Percentiles rank a stretch among this genome's conserved stretches.
Conservation (phyloP, 2,113 vertebrate genomes). For the Hepsetus odoe region DNA sequence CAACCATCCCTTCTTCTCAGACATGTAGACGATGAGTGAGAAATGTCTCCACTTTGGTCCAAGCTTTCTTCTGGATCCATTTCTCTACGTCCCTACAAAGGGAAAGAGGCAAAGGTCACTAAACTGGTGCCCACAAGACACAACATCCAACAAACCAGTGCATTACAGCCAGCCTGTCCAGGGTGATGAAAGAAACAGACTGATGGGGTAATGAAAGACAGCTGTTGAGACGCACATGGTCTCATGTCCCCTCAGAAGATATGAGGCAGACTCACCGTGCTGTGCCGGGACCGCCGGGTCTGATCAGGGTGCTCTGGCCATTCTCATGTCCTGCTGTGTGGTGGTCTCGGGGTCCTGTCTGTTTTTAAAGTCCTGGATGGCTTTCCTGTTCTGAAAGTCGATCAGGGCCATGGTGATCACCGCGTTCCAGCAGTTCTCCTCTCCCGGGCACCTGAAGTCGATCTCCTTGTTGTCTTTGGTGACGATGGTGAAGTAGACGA, state of each 20-base stretch:
- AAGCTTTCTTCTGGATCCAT: conserved; percentile 64
- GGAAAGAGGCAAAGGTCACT: background rate
- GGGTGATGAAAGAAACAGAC: too few species aligned
- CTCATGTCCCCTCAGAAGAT: background rate
- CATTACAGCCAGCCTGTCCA: background rate
- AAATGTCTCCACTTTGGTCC: conserved; percentile 73
- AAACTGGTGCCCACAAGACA: background rate
- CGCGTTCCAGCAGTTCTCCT: conserved; percentile 91
- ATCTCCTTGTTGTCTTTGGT: conserved; percentile 95
- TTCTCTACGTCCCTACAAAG: conserved; percentile 30
- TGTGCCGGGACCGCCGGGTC: conserved; percentile 34
- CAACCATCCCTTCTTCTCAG: conserved; percentile 71
- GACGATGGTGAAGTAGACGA: conserved; percentile 97
- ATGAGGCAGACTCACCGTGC: conserved; percentile 62
- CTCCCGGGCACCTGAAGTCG: conserved; percentile 90
- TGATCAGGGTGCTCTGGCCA: conserved; percentile 79
- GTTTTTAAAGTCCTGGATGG: conserved; percentile 88
- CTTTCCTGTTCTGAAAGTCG: conserved; percentile 93
- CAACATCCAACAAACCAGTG: background rate
- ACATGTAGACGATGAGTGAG: conserved; percentile 53
- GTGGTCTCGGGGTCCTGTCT: conserved; percentile 82
- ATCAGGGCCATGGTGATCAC: conserved; percentile 96
- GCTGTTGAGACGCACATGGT: background rate
- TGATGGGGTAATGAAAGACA: background rate
- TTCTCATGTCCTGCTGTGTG: conserved; percentile 76